Evolutionary conservation across 1,140 invertebrate species (phyloP), one percentile per base, ranked within the genome.

Genomic region (Aphis craccivora): DNA sequence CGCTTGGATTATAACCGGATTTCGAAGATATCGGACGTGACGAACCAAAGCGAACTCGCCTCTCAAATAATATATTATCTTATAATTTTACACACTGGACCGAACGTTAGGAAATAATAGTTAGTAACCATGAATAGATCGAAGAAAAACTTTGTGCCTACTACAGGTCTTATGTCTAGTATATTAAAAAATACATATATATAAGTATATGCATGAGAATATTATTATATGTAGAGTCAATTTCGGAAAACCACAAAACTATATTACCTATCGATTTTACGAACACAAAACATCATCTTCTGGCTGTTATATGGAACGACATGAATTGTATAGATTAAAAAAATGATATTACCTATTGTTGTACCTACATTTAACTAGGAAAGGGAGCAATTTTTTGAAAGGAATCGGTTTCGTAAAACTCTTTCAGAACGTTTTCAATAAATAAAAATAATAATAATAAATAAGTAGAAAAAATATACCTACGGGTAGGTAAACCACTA

Each of bases 1-100:
- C 48, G 35, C 20, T 8, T 23, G 20, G 30, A 8, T 53, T 89
- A 55, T 53, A 89, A 89, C 88, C 88, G 88, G 88, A 89, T 89
- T 89, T 55, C 88, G 35, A 40, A 89, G 88, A 89, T 40, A 89
- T 89, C 88, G 88, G 18, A 89, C 48, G 88, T 89, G 88, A 89
- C 88, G 88, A 25, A 89, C 88, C 22, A 53, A 89, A 55, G 35
- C 8, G 43, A 87, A 87, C 45, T 87, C 43, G 18, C 22, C 45
- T 87, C 84, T 45, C 86, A n/a, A 48, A 45, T 30, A 45, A 25
- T 43, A 87, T 48, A 43, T 45, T 43, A 53, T 53, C 87, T 51
- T 20, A 53, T 89, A 35, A 53, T 53, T 53, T 89, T 35, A 89
- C 48, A 53, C 87, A 89, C 88, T 53, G 51, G 35, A 55, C 22